phyloP scores from a whole-genome alignment of 2,113 vertebrate species.

The Dissostichus mawsoni region DNA sequence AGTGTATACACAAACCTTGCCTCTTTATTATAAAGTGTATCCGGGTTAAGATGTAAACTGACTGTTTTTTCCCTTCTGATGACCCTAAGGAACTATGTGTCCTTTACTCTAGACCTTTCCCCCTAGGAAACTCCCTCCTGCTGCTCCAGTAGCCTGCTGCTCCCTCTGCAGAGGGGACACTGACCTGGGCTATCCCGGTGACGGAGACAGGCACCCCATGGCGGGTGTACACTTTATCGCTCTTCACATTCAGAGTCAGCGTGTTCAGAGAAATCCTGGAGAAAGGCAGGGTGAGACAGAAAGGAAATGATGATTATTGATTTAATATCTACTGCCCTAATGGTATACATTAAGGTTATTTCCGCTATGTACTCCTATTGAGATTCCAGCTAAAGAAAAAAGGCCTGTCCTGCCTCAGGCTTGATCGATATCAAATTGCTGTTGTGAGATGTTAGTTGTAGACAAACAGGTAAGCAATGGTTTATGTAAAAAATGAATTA shows the following conservation, averaged over 20 bases:
- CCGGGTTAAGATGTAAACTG: neutral
- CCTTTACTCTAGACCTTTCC: neutral
- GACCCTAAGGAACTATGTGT: neutral
- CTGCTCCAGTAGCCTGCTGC: neutral
- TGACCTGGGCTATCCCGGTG: constrained; percentile 94
- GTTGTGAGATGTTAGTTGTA: neutral
- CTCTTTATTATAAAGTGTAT: neutral
- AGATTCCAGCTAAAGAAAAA: no score
- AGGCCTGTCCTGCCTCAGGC: neutral
- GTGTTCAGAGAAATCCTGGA: constrained; percentile 93
- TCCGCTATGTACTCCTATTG: neutral
- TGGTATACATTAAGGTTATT: neutral
- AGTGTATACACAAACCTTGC: neutral
- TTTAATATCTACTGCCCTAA: constrained; percentile 2
- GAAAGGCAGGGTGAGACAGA: neutral
- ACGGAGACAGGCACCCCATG: constrained; percentile 94
- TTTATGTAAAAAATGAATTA: neutral
- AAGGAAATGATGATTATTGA: constrained; percentile 4
- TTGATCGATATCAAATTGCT: neutral
- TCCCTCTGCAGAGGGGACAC: neutral
- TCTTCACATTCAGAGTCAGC: constrained; percentile 94
- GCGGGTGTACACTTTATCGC: constrained; percentile 94
- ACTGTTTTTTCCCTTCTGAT: neutral
- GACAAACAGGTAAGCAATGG: neutral
- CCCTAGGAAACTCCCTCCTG: neutral